These are phyloP conservation scores for Lytechinus pictus DNA, from an alignment of 35 echinoderm and acorn worm genomes.

Conservation along the genomic window DNA sequence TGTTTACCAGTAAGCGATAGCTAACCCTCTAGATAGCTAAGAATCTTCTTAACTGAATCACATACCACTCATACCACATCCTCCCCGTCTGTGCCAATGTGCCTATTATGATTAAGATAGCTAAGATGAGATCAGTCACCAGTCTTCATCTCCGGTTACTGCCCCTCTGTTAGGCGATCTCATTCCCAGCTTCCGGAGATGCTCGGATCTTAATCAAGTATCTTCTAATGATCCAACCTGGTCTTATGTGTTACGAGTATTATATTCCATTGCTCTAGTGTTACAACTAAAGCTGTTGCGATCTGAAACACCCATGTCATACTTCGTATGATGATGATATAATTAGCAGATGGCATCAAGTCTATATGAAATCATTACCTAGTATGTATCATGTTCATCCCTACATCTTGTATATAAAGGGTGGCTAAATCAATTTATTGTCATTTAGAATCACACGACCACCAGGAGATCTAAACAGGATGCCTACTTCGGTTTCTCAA, in stretches of 20 bases:
- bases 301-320: background rate
- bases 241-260: no score
- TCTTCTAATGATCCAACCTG: background rate
- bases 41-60: slow-evolving; percentile 16
- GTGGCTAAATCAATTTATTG: background rate
- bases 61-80: slow-evolving; percentile 33
- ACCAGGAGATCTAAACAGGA: background rate
- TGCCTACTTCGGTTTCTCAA: background rate
- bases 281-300: background rate
- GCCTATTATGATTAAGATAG: background rate
- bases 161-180: background rate
- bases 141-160: background rate
- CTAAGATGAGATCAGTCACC: background rate
- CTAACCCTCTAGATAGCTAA: background rate
- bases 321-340: background rate
- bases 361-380: background rate
- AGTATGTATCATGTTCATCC: background rate
- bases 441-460: background rate
- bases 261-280: no score
- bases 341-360: slow-evolving; percentile 5
- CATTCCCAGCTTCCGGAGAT: background rate
- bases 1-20: slow-evolving; percentile 10
- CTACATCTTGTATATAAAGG: background rate
- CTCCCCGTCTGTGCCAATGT: slow-evolving; percentile 20
- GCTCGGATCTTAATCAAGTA: background rate